Base-by-base conservation (phyloP, 2,888 invertebrate genomes). In the Bhutanitis thaidina region DNA sequence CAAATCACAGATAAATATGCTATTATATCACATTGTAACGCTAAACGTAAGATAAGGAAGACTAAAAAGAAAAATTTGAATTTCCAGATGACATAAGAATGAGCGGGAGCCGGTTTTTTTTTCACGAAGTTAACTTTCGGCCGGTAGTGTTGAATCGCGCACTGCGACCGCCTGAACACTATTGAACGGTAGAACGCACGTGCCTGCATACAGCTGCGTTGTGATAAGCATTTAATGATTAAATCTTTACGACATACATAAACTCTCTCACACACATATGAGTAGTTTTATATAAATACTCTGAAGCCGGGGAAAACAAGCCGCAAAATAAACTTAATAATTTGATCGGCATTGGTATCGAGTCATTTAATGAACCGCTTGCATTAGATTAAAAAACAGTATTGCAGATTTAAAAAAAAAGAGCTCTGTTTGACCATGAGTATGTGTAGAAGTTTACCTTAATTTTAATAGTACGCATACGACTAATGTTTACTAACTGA, bases 191-290 rank as follows among this genome's bases (percentile, higher is more conserved):
- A 53, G 49, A 51, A 53, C 56, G 61, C 69, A 65, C 36, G 63
- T 64, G 68, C 57, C 55, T 29, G 44, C 50, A 46, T 43, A 67
- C 58, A 63, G 58, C 55, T 55, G 60, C 54, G 50, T 44, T 48
- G 56, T 73, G 81, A 81, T 80, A 79, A 77, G 67, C 68, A 58
- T 58, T 64, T 65, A 64, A 67, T 69, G 74, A 75, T 77, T 72
- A 65, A 34, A 34, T 34, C 34, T 12, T 34, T 12, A 34, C 34
- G 9, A 12, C 7, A 34, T 12, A 3, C 10, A 34, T 13, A 34
- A 12, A 10, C 12, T 12, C 7, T 5, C 10, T 12, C 10, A 27
- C 34, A 7, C 3, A 34, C 12, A n/a, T 34, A 7, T 12, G 20
- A 20, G 5, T 20, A 20, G 20, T 20, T 20, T 20, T 20, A 20